Evolutionary conservation across 1,140 invertebrate species (phyloP), one percentile per base, ranked within the genome.

Genomic region (Anastatus disparis): DNA sequence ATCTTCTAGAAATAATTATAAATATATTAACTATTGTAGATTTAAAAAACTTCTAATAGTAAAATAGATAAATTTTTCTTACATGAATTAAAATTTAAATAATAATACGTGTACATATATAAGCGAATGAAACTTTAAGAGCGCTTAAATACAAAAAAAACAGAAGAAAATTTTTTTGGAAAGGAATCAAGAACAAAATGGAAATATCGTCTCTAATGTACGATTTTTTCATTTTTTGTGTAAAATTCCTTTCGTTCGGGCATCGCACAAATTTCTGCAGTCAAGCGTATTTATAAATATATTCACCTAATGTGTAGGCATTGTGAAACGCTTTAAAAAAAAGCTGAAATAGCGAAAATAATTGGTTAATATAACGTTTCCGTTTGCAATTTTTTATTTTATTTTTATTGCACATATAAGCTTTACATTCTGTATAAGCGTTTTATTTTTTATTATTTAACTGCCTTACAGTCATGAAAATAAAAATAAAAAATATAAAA

Each of bases 241-340:
- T 44, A 2, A 17, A 42, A 46, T 40, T 61, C 20, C 22, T 38
- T 52, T 52, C 26, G n/a, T 38, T 59, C 46, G 8, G 27, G 13
- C 29, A 61, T 42, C 56, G 66, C 46, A 69, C 66, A 61, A 69
- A 69, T 62, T 29, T 42, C n/a, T 3, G 20, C 29, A 46, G 20
- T 66, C 17, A 56, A 66, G 24, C 4, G 48, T 66, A 66, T 66
- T 53, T 50, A 40, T 64, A 53, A 44, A 40, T 66, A 66, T 55
- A 9, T 27, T n/a, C n/a, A 56, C 20, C 15, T 44, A 27, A 55
- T 22, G 6, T 35, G 26, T 46, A 44, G 52, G 38, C n/a, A 17
- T 66, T 66, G 40, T 66, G 53, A 17, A 67, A 38, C 6, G 44
- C 13, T 59, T 68, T 3, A 52, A 52, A 29, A 15, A 4, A 26